phyloP scores from a whole-genome alignment of 2,888 invertebrate genomes.

The Gymnosoma rotundatum region DNA sequence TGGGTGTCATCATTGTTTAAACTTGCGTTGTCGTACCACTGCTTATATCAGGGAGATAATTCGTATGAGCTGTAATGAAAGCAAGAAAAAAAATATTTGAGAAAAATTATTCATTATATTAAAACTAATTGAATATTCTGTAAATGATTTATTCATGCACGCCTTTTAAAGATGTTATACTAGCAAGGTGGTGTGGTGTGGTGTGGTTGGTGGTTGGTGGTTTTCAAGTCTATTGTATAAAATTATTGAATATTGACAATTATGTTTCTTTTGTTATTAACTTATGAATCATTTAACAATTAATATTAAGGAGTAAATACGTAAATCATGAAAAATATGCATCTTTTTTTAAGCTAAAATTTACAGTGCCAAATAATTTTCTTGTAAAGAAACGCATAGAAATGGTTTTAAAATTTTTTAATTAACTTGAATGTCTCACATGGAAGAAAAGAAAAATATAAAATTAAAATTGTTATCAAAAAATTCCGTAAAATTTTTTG shows the following conservation, averaged over 20 bases:
- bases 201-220: conserved; percentile 4
- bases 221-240: conserved; percentile 20
- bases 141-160: conserved; percentile 20
- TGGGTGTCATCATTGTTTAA: conserved; percentile 72
- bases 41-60: conserved; percentile 35
- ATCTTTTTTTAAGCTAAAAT: no score
- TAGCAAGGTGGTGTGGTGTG: background rate
- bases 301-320: background rate
- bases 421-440: no score
- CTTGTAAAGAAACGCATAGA: no score
- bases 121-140: conserved; percentile 46
- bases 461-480: no score
- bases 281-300: conserved; percentile 27
- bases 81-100: conserved; percentile 3
- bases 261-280: conserved; percentile 40
- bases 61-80: conserved; percentile 35
- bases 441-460: no score
- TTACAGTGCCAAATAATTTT: no score
- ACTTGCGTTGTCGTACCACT: conserved; percentile 57
- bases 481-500: no score
- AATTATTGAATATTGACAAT: conserved; percentile 11
- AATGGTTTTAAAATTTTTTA: no score
- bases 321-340: no score
- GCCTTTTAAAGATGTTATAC: conserved; percentile 18
- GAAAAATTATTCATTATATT: background rate